phyloP scores from a whole-genome alignment of 2,113 vertebrate genomes.

The Lepidothrix coronata region DNA sequence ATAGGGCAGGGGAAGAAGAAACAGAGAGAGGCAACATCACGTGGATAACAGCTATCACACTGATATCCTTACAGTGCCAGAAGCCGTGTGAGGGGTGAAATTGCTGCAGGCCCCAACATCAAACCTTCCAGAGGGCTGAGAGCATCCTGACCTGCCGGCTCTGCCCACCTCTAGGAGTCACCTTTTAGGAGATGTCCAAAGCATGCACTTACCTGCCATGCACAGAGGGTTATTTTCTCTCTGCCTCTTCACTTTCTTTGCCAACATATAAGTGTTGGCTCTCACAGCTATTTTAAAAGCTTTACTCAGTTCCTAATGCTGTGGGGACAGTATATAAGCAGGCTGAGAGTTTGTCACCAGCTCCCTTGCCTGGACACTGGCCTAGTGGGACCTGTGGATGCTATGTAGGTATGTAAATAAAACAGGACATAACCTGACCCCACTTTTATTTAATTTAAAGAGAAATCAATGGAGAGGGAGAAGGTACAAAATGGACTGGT shows the following conservation, averaged over 20 bases:
- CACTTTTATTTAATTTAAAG: conserved; percentile 39
- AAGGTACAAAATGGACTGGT: conserved; percentile 33
- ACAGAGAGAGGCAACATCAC: neutral
- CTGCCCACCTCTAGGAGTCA: neutral
- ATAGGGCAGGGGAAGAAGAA: neutral
- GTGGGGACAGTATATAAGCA: neutral
- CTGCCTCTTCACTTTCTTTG: neutral
- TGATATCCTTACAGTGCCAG: neutral
- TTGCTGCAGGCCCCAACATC: neutral
- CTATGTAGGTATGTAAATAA: conserved; percentile 48
- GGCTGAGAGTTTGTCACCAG: neutral
- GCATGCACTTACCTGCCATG: neutral
- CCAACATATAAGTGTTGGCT: neutral
- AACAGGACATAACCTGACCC: conserved; percentile 3
- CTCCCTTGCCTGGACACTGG: neutral
- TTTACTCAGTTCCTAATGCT: neutral
- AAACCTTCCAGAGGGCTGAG: neutral
- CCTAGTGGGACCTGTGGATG: neutral
- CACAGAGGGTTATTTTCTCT: neutral
- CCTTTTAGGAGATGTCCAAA: neutral
- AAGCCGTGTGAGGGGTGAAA: neutral
- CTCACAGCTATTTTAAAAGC: neutral
- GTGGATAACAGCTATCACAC: neutral
- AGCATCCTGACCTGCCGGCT: neutral
- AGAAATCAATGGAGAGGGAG: neutral